These are phyloP conservation scores for Sebastes variabilis DNA, from an alignment of 2,797 vertebrate genomes.

Conservation along the genomic window DNA sequence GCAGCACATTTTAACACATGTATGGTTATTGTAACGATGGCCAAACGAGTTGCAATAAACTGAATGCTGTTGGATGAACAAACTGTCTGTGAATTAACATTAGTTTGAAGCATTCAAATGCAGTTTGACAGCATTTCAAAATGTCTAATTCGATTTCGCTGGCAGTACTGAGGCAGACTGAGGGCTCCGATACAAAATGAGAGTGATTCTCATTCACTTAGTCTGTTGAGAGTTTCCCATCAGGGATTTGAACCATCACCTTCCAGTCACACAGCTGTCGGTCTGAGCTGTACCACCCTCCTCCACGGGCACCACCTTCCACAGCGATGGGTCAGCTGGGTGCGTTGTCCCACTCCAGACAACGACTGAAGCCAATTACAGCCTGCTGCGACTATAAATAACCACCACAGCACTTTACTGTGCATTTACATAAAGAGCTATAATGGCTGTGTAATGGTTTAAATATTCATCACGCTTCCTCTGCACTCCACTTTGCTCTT, in stretches of 20 bases:
- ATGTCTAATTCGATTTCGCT: not conserved
- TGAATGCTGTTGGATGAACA: not conserved
- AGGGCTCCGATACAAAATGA: not conserved
- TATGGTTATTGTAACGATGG: not conserved
- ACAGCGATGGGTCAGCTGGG: not conserved
- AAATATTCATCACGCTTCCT: constrained; percentile 61
- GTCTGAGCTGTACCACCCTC: not conserved
- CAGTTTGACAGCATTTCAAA: not conserved
- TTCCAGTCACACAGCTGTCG: not conserved
- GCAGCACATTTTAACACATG: not conserved
- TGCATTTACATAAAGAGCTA: constrained; percentile 56
- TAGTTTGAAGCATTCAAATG: not conserved
- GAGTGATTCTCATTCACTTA: not conserved
- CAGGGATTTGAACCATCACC: not conserved
- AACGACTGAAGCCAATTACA: constrained; percentile 36
- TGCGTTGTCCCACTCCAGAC: constrained; percentile 17
- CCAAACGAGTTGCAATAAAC: not conserved
- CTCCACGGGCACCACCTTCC: not conserved
- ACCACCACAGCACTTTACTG: constrained; percentile 39
- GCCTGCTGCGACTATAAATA: constrained; percentile 49
- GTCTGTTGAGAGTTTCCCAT: not conserved
- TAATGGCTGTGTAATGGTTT: constrained; percentile 48
- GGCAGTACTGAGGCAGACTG: not conserved
- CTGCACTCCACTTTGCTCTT: constrained; percentile 23
- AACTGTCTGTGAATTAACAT: not conserved